Base-by-base conservation (phyloP, 2,888 invertebrate species). In the Frankliniella fusca region DNA sequence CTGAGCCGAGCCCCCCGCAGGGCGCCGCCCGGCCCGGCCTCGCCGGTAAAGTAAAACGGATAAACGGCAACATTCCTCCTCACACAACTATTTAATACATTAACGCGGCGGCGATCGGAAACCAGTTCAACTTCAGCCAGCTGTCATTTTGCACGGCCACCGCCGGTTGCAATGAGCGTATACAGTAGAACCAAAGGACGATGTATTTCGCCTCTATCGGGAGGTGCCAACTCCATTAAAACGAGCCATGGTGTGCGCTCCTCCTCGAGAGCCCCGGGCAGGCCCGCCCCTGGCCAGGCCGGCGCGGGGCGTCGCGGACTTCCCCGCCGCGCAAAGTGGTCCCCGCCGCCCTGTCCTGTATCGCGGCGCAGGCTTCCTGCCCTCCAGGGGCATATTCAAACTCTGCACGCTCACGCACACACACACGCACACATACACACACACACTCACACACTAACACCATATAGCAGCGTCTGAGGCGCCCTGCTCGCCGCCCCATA, bases 341-440 rank as follows among this genome's bases (percentile, higher is more conserved):
- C 61, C n/a, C 61, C 61, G 61, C 61, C 61, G 20, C 61, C 61
- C 54, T 54, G 38, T 54, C 54, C 54, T 54, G 61, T 18, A 61
- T 18, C n/a, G 61, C 18, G 61, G 12, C 61, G 38, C 38, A 38
- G 38, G 38, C 61, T 61, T 23, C 70, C 70, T n/a, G 23, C 70
- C 70, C 70, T 76, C 70, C 70, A 23, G 70, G 70, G 70, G 70
- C 70, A 76, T 76, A 76, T 76, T 76, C 70, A 76, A 76, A 76
- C 70, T 76, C 70, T 38, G 38, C 38, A 38, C 38, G 38, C 70
- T 1, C 23, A 12, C 70, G 12, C 70, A 76, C 27, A 11, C 23
- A 27, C 18, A 15, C 61, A 15, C 61, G 10, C 10, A 18, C 61
- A 20, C 18, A n/a, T n/a, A n/a, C n/a, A n/a, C n/a, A n/a, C n/a